Evolutionary conservation across 1,140 invertebrate genomes (phyloP), one percentile per base, ranked within the genome.

Genomic region (Copidosoma floridanum): DNA sequence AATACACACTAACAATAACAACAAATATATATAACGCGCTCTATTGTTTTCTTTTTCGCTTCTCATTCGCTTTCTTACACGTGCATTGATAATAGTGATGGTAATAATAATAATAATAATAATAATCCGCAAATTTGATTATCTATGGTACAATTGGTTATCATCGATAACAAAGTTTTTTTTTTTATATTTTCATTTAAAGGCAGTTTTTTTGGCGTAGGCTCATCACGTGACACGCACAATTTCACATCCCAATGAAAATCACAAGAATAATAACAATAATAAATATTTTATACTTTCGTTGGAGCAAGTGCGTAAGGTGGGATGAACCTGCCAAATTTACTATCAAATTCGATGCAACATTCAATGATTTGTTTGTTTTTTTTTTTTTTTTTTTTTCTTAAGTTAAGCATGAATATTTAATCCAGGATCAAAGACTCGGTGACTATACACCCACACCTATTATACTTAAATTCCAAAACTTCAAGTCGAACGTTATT

Each of bases 381-480:
- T n/a, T n/a, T n/a, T n/a, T n/a, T n/a, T n/a, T n/a, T n/a, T n/a
- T n/a, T n/a, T n/a, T n/a, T n/a, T n/a, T n/a, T n/a, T n/a, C n/a
- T n/a, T n/a, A n/a, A 60, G 35, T 53, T 50, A 56, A 62, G 53
- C 60, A 32, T 56, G 47, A 57, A 35, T n/a, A n/a, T 56, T 62
- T 21, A 51, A 37, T 62, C 24, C 60, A 20, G 60, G 53, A 62
- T 62, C 60, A 62, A 38, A 62, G 60, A 62, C 60, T 62, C 53
- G 24, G 51, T 32, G 53, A 48, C 53, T 52, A 57, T 40, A 51
- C 20, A n/a, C n/a, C n/a, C n/a, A n/a, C n/a, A n/a, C n/a, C n/a
- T n/a, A n/a, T n/a, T n/a, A n/a, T n/a, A n/a, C n/a, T n/a, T n/a
- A n/a, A n/a, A n/a, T n/a, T n/a, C n/a, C n/a, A n/a, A n/a, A n/a